Conservation (phyloP, 2,113 vertebrate genomes). For the Rissa tridactyla region DNA sequence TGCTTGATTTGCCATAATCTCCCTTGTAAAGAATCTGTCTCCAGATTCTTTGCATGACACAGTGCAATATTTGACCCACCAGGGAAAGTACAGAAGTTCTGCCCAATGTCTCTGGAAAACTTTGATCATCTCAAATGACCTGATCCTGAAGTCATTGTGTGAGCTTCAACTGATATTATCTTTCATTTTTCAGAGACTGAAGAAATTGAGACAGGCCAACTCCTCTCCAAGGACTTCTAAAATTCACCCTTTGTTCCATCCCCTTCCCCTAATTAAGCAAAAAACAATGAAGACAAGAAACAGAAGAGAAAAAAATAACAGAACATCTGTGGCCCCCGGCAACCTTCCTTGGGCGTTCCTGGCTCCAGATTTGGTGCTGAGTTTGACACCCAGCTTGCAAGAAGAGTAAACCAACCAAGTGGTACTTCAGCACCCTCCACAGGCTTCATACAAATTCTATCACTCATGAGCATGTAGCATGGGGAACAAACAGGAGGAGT, state of each 20-base stretch:
- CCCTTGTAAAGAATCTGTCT: background rate
- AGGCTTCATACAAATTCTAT: background rate
- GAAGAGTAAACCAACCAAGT: background rate
- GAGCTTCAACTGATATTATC: background rate
- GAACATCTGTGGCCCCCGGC: background rate
- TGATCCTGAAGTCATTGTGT: background rate
- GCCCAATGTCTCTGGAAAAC: background rate
- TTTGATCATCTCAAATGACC: background rate
- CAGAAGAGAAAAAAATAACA: background rate
- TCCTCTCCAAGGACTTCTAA: background rate
- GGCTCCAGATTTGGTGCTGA: background rate
- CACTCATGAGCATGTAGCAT: fast-evolving
- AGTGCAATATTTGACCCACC: background rate
- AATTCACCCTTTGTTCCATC: background rate
- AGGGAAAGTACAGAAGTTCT: background rate
- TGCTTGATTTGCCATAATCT: background rate
- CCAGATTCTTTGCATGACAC: background rate
- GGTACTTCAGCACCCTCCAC: background rate
- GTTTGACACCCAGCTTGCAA: background rate
- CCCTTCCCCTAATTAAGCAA: background rate
- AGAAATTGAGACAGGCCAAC: background rate
- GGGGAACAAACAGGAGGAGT: too few species aligned
- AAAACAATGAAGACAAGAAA: background rate
- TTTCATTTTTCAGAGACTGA: background rate
- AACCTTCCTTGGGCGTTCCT: background rate